Evolutionary conservation across 30 jellyfish, hydroid and myxozoan species (phyloP).

Genomic region (Rhopilema esculentum): DNA sequence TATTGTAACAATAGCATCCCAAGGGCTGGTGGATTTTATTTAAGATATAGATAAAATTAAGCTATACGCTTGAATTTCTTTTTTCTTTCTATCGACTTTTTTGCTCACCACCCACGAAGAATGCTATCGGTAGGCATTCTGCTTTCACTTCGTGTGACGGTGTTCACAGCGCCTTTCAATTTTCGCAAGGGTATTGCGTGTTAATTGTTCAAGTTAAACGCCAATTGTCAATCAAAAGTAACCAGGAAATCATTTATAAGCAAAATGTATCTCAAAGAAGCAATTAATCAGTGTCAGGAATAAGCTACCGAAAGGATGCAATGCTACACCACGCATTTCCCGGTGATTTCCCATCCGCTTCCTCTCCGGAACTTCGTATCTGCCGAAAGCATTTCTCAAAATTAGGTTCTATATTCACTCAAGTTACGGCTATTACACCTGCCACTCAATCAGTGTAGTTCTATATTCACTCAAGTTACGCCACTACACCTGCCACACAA

Average conservation of each 20-base stretch:
- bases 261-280: not conserved
- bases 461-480: no score
- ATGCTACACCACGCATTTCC: constrained; percentile 37
- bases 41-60: no score
- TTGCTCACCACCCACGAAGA: no score
- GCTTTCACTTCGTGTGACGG: no score
- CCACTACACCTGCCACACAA: no score
- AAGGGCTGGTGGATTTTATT: no score
- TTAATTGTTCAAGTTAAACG: not conserved
- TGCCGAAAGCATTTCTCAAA: not conserved
- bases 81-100: no score
- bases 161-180: no score
- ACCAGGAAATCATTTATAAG: constrained; percentile 14
- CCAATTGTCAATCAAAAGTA: not conserved
- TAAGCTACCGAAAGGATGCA: not conserved
- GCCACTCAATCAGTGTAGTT: no score
- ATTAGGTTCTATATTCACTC: not conserved
- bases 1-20: no score
- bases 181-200: not conserved
- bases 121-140: no score
- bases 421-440: not conserved
- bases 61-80: no score
- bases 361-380: constrained; percentile 36
- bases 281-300: constrained; percentile 15
- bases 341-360: constrained; percentile 7